Evolutionary conservation across 2,888 invertebrate species (phyloP).

Genomic region (Bellardia bayeri): DNA sequence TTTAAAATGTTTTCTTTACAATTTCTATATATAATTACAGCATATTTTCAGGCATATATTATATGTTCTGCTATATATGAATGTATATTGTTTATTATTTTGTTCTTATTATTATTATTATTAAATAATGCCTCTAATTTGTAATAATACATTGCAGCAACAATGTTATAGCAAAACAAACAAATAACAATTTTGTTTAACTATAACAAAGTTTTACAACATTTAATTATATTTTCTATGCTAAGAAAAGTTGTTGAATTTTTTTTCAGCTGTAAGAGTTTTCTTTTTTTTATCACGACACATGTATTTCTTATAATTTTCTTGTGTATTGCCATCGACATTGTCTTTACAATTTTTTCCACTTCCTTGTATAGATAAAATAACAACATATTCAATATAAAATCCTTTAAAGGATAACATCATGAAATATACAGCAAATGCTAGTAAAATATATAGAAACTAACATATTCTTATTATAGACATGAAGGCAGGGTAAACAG

Average conservation of each 20-base stretch:
- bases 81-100: slow-evolving; percentile 14
- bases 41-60: slow-evolving; percentile 41
- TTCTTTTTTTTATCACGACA: slow-evolving; percentile 29
- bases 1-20: neutral
- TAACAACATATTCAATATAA: slow-evolving; percentile 16
- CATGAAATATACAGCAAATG: neutral
- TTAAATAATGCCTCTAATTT: slow-evolving; percentile 55
- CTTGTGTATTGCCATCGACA: slow-evolving; percentile 43
- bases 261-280: neutral
- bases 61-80: neutral
- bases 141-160: slow-evolving; percentile 45
- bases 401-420: neutral
- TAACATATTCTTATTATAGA: slow-evolving; percentile 2
- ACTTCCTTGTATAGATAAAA: slow-evolving; percentile 57
- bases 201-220: slow-evolving; percentile 62
- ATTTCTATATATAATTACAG: slow-evolving; percentile 22
- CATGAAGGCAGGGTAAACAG: neutral
- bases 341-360: slow-evolving; percentile 38
- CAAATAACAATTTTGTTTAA: slow-evolving; percentile 21
- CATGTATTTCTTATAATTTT: slow-evolving; percentile 43
- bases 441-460: neutral
- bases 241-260: slow-evolving; percentile 35
- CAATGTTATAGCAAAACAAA: slow-evolving; percentile 2
- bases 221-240: slow-evolving; percentile 67
- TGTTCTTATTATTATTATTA: slow-evolving; percentile 47